phyloP scores from a whole-genome alignment of 2,888 invertebrate species.

The Ormyrus thymus region DNA sequence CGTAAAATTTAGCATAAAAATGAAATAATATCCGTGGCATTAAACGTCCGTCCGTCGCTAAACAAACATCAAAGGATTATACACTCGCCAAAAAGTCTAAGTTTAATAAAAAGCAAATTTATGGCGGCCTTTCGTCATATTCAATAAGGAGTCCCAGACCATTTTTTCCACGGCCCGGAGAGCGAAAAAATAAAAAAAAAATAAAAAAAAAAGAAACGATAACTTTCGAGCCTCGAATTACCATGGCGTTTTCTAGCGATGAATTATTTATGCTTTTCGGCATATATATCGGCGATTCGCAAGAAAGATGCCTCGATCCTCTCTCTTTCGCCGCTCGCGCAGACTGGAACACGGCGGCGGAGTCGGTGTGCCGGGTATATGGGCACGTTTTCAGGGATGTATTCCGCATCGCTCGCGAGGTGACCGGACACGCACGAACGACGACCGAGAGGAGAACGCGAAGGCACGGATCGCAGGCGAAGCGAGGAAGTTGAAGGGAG shows the following conservation, averaged over 20 bases:
- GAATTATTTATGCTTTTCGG: conserved; percentile 55
- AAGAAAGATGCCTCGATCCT: conserved; percentile 19
- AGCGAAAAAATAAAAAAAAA: too few relatives aligned
- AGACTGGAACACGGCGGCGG: too few relatives aligned
- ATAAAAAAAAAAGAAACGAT: conserved; percentile 15
- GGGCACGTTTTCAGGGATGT: too few relatives aligned
- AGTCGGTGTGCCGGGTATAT: too few relatives aligned
- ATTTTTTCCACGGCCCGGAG: too few relatives aligned
- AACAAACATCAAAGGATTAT: conserved; percentile 50
- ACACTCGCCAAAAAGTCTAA: conserved; percentile 40
- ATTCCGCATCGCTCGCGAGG: neutral
- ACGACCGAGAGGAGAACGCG: neutral
- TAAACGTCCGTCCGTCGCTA: conserved; percentile 23
- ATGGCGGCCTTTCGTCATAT: conserved; percentile 48
- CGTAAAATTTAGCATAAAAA: conserved; percentile 52
- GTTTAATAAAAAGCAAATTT: conserved; percentile 55
- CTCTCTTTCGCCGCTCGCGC: neutral
- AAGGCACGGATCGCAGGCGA: neutral
- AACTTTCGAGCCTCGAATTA: conserved; percentile 48
- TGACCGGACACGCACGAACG: conserved; percentile 20
- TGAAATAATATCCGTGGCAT: conserved; percentile 49
- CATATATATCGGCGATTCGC: conserved; percentile 45
- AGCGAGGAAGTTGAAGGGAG: neutral
- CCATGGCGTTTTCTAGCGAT: conserved; percentile 54
- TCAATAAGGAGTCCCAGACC: conserved; percentile 42